Conservation (phyloP, 2,113 vertebrate genomes). For the Casuarius casuarius region DNA sequence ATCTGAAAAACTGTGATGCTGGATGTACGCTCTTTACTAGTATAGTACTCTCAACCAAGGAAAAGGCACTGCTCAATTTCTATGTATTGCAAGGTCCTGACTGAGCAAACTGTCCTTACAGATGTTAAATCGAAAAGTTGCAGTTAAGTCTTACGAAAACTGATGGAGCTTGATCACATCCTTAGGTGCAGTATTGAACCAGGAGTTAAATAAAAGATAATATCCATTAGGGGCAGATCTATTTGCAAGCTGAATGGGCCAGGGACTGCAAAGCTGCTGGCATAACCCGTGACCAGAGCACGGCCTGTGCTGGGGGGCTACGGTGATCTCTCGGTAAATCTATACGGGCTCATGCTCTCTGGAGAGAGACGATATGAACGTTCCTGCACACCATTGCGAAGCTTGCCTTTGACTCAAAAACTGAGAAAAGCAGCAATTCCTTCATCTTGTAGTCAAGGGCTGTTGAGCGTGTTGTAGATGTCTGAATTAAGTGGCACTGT, state of each 20-base stretch:
- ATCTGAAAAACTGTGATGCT: background rate
- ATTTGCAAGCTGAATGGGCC: background rate
- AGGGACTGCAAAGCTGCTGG: background rate
- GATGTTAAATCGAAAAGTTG: background rate
- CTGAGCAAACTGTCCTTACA: background rate
- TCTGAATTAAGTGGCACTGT: background rate
- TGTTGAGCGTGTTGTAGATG: background rate
- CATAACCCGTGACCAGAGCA: accelerated
- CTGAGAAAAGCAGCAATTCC: background rate
- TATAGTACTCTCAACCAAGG: background rate
- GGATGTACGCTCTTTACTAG: background rate
- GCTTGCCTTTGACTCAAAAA: background rate
- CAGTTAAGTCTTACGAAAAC: background rate
- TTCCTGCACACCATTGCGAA: background rate
- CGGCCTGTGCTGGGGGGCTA: accelerated
- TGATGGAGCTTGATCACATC: background rate
- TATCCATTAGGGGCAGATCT: background rate
- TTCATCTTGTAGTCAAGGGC: background rate
- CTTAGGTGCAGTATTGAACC: background rate
- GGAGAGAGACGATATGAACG: background rate
- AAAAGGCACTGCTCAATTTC: accelerated
- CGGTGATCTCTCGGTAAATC: accelerated
- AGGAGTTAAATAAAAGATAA: background rate
- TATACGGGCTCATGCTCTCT: background rate
- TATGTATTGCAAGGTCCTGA: background rate